Conservation (phyloP, 2,888 invertebrate genomes). For the Pharmacophagus antenor region DNA sequence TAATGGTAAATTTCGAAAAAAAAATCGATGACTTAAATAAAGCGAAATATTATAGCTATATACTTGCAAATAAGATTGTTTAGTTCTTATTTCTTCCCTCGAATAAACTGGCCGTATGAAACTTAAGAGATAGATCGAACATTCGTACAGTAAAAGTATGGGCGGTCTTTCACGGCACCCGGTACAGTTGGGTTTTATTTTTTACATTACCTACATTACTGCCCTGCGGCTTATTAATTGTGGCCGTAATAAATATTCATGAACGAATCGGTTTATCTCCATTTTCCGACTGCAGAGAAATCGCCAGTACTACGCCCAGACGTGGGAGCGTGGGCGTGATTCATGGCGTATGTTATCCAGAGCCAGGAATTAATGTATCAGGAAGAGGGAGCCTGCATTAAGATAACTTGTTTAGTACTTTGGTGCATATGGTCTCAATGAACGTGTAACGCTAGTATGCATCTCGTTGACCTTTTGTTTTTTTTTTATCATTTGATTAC, state of each 20-base stretch:
- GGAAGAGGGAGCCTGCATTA: conserved; percentile 26
- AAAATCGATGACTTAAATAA: too few species aligned
- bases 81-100: too few species aligned
- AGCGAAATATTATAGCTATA: too few species aligned
- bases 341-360: conserved; percentile 25
- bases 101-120: too few species aligned
- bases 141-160: neutral
- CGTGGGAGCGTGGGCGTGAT: conserved; percentile 24
- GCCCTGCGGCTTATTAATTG: conserved; percentile 11
- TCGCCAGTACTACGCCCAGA: conserved; percentile 16
- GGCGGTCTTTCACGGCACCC: neutral
- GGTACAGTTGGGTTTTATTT: neutral
- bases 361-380: conserved; percentile 26
- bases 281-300: conserved; percentile 22
- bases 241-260: conserved; percentile 26
- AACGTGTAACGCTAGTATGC: too few species aligned
- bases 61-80: too few species aligned
- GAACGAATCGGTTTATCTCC: conserved; percentile 18
- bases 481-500: neutral
- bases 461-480: too few species aligned
- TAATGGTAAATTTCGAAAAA: too few species aligned
- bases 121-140: too few species aligned
- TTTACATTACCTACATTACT: neutral
- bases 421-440: conserved; percentile 10
- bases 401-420: conserved; percentile 16